Evolutionary conservation across 1,140 invertebrate genomes (phyloP), one percentile per base, ranked within the genome.

Genomic region (Anoplophora glabripennis): DNA sequence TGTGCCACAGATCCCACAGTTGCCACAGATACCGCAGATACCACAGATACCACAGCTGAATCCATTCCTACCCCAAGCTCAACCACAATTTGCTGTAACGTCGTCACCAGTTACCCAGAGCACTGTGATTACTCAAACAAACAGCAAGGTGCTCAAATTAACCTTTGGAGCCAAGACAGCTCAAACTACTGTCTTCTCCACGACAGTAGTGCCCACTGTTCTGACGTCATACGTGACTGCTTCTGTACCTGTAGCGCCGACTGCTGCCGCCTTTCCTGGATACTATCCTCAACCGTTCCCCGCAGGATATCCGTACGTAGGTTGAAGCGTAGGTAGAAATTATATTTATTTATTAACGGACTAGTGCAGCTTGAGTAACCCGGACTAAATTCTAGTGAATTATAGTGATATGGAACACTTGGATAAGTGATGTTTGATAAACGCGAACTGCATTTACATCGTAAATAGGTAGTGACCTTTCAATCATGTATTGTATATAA

Each of bases 151-250:
- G 14, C 75, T 94, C 14, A 92, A 93, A 71, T 76, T 94, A 10
- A 93, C 90, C 1, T 94, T 94, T 72, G 90, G 91, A 4, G 92
- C 92, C 15, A 90, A 91, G 69, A 93, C 92, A 0, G 89, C 91
- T 0, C 90, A 89, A 68, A 94, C 92, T 0, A 93, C 90, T 0
- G 76, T 94, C 18, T 93, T 86, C 69, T 90, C 89, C 0, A 93
- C 90, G n/a, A 86, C 81, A 61, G 86, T 93, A 14, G 86, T 93
- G 15, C 91, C 91, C 11, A 94, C 91, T 1, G 80, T 88, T 45
- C 66, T 92, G 15, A 94, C 92, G 2, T 89, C 88, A 11, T 89
- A 90, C 69, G 80, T 93, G 41, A 92, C 90, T 0, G 84, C 86
- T 7, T 90, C 89, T 0, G 75, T 93, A 5, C 83, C 89, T 1